A percentile compares a stretch with the other conserved stretches of the same genome.
Evolutionary conservation across 2,888 invertebrate genomes (phyloP).

Genomic region (Dicyrtoma fusca): DNA sequence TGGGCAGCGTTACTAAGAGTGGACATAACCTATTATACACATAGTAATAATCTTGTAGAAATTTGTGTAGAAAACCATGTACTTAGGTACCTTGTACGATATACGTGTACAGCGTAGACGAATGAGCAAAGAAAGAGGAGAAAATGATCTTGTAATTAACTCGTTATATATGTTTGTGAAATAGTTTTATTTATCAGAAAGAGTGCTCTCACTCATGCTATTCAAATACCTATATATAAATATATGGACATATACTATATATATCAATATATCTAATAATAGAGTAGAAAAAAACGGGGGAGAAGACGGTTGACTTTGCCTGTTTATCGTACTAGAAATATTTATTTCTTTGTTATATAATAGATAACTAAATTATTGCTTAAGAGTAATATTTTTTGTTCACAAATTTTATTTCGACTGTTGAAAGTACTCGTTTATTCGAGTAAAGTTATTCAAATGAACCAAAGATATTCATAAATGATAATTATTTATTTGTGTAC

Average conservation of each 20-base stretch:
- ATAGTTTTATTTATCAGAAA: conserved; percentile 3
- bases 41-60: no score
- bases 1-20: no score
- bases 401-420: conserved; percentile 22
- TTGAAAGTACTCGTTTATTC: conserved; percentile 8
- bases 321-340: neutral
- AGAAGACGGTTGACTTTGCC: neutral
- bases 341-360: neutral
- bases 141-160: neutral
- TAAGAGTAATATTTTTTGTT: conserved; percentile 7
- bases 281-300: neutral
- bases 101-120: no score
- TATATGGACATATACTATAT: neutral
- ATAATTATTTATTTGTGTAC: no score
- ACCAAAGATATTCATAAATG: conserved; percentile 35
- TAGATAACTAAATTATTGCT: neutral
- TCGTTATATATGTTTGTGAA: neutral
- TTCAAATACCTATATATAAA: neutral
- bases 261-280: neutral
- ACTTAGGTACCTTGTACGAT: no score
- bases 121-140: no score
- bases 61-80: no score
- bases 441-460: conserved; percentile 23
- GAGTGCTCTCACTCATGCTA: neutral
- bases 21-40: no score